Conservation (phyloP, 2,113 vertebrate species). For the Oryzias woworae region DNA sequence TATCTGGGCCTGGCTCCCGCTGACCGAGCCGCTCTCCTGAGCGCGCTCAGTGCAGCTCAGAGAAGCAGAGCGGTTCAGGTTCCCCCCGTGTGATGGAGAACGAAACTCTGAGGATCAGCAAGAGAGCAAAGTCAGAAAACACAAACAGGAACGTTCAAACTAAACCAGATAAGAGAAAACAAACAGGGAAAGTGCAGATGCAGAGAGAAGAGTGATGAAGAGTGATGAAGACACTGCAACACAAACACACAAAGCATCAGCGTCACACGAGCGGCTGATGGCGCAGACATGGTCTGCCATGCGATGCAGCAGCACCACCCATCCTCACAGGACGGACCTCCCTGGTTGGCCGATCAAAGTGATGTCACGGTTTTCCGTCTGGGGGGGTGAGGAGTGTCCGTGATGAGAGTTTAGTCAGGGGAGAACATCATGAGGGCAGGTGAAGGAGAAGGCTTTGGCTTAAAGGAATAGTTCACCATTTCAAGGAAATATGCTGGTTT, state of each 20-base stretch:
- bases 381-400: not conserved
- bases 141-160: not conserved
- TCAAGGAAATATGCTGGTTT: slow-evolving; percentile 7
- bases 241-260: slow-evolving; percentile 7
- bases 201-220: slow-evolving; percentile 3
- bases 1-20: slow-evolving; percentile 84
- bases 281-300: slow-evolving; percentile 31
- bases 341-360: slow-evolving; percentile 31
- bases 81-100: slow-evolving; percentile 82
- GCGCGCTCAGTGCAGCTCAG: slow-evolving; percentile 84
- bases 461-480: slow-evolving; percentile 36
- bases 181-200: slow-evolving; percentile 15
- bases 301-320: not conserved
- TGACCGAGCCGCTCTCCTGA: slow-evolving; percentile 71
- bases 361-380: slow-evolving; percentile 19
- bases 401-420: slow-evolving; percentile 11
- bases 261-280: slow-evolving; percentile 4
- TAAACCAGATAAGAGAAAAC: not conserved
- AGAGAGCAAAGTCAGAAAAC: slow-evolving; percentile 13
- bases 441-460: not conserved
- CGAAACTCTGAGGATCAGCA: slow-evolving; percentile 80
- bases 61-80: slow-evolving; percentile 89
- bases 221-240: slow-evolving; percentile 15
- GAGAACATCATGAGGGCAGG: slow-evolving; percentile 1
- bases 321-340: slow-evolving; percentile 9